Evolutionary conservation across 2,888 invertebrate genomes (phyloP), one percentile per base, ranked within the genome.

Genomic region (Brassicogethes aeneus): DNA sequence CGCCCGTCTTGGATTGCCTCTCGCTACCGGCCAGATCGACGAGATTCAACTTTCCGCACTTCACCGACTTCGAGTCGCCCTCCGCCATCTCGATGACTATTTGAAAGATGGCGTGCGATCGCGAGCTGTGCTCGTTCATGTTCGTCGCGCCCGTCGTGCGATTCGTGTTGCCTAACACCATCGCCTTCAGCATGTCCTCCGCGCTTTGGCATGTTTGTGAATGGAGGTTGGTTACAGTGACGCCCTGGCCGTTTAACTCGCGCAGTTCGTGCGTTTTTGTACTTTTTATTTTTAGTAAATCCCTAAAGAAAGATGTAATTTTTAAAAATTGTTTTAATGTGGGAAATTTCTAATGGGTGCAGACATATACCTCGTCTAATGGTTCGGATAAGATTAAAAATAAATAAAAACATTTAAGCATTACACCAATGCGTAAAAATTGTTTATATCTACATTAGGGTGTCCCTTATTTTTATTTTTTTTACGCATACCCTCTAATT

Each of bases 21-120:
- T 99, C 99, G 69, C 94, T 94, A 36, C 99, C 99, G 29, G 99
- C 99, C 62, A 99, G 75, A 75, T 99, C 99, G 34, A 99, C 94
- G 47, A 99, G 75, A 73, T 99, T 99, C 56, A 99, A 70, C 65
- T 95, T 92, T 33, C 99, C 99, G 36, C 95, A 93, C 55, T 92
- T 72, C 13, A 73, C 70, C 2, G 65, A 57, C 37, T 66, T 70
- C 2, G 73, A 77, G 39, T 80, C 82, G 30, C 77, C 76, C 59
- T 83, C 81, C 48, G 85, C 83, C 77, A 95, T 94, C 73, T 99
- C 99, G 34, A 99, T 85, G 38, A 94, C 94, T 55, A 99, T 91
- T 66, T 95, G 87, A 69, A 99, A 97, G 52, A 99, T 96, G 40
- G 99, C 97, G 72, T 99, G 99, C 35, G 94, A 94, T 47, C 97